Base-by-base conservation (phyloP, 2,888 invertebrate species). In the Proisotoma minuta region DNA sequence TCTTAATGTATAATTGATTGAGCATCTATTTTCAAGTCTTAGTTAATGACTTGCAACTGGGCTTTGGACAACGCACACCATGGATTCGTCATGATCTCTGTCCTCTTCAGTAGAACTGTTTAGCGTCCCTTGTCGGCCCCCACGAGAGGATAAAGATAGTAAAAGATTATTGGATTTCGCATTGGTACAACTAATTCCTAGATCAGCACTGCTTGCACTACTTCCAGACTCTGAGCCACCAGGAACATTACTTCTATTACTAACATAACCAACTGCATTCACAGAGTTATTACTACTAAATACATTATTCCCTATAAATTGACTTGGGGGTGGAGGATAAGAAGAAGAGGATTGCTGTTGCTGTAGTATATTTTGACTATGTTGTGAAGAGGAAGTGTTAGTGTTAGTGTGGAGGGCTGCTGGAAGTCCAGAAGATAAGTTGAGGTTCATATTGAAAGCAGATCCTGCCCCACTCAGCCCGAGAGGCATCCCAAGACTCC, bases 21-120 rank as follows among this genome's bases (percentile, higher is more conserved):
- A 73, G 71, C 71, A 73, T 73, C 73, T 73, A 72, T 65, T 53
- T 52, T 62, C 70, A 70, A 69, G 72, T 82, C 80, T 69, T 68
- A 61, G 75, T 75, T 75, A 87, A 81, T 93, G 93, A 79, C 92
- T 93, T 79, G 89, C 91, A 77, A 93, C 92, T 59, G 66, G 91
- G 82, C 89, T 90, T 82, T 92, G 91, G 80, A 90, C 89, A 77
- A 91, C 87, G 81, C 91, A 91, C 75, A 91, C 87, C 89, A 92
- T 88, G 76, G 87, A 87, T 76, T 87, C 87, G 53, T 87, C 86
- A 72, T 84, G 78, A 73, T 83, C 83, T 75, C 80, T 73, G 78
- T 73, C 73, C 53, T 73, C 73, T 50, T 71, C 71, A n/a, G n/a
- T n/a, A 2, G 73, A 73, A 60, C 72, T 70, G 64, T 72, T 72